Conservation (phyloP, 2,888 invertebrate genomes). For the Brachyopa scutellaris region DNA sequence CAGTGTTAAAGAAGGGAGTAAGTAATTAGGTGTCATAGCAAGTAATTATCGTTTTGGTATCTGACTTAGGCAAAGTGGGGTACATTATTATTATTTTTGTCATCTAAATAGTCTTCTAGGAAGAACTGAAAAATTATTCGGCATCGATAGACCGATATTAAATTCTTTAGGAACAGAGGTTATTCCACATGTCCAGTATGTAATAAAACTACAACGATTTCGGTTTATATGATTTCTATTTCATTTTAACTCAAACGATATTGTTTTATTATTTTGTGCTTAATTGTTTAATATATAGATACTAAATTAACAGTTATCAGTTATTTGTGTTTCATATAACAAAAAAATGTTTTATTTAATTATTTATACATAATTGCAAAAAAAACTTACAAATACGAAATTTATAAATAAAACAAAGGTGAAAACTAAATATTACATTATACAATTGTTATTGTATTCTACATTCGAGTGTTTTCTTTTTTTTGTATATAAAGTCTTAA, state of each 20-base stretch:
- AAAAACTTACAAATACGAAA: constrained; percentile 12
- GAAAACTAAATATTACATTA: constrained; percentile 21
- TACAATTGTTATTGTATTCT: neutral
- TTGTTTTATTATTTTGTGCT: neutral
- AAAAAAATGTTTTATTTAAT: neutral
- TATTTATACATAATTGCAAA: neutral
- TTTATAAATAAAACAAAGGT: constrained; percentile 24
- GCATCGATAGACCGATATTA: too few relatives aligned
- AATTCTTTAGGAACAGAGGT: too few relatives aligned
- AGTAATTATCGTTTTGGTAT: too few relatives aligned
- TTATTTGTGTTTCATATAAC: constrained; percentile 22
- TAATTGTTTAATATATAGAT: neutral
- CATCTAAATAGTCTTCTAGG: too few relatives aligned
- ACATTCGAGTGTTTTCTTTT: constrained; percentile 2
- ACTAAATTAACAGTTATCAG: constrained; percentile 31
- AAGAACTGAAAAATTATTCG: too few relatives aligned
- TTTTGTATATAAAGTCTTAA: constrained; percentile 22
- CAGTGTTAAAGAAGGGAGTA: too few relatives aligned
- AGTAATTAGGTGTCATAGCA: too few relatives aligned
- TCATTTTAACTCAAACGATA: neutral
- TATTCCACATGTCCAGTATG: too few relatives aligned
- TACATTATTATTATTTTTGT: too few relatives aligned
- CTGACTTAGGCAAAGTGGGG: too few relatives aligned
- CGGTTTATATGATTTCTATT: neutral
- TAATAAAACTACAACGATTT: neutral